Evolutionary conservation across 2,797 vertebrate species (phyloP).

Genomic region (Hippopotamyrus pictus): DNA sequence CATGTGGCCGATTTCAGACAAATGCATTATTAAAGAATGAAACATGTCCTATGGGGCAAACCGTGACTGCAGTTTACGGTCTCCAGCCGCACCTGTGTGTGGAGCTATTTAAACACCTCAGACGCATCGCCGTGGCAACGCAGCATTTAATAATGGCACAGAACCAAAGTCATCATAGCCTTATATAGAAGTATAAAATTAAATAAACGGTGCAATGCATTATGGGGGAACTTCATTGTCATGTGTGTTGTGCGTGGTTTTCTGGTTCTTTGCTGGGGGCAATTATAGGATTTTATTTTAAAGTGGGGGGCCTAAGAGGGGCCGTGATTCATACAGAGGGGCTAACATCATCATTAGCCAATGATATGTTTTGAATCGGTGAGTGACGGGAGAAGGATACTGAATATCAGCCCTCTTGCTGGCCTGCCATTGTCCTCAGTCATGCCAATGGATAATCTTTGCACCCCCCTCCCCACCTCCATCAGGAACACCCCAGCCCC

Average conservation of each 20-base stretch:
- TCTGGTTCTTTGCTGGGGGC: constrained; percentile 44
- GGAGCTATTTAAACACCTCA: constrained; percentile 40
- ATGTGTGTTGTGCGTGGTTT: constrained; percentile 35
- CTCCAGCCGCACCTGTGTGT: constrained; percentile 17
- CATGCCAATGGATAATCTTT: not conserved
- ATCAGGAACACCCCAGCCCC: not conserved
- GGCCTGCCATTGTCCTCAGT: not conserved
- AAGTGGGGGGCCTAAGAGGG: not conserved
- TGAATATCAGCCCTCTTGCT: not conserved
- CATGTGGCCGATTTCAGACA: constrained; percentile 67
- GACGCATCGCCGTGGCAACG: constrained; percentile 46
- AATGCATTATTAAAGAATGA: constrained; percentile 70
- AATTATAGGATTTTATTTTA: not conserved
- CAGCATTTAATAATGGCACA: constrained; percentile 58
- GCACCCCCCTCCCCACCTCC: not conserved
- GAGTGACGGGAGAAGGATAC: not conserved
- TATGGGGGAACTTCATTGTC: constrained; percentile 18
- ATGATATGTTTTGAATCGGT: not conserved
- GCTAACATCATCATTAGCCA: not conserved
- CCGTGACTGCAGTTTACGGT: constrained; percentile 38
- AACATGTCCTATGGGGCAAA: constrained; percentile 50
- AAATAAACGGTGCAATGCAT: constrained; percentile 14
- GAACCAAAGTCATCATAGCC: constrained; percentile 56
- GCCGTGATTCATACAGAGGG: not conserved
- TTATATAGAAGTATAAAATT: constrained; percentile 59